phyloP scores from a whole-genome alignment of 2,888 invertebrate species.

The Diploptera punctata region DNA sequence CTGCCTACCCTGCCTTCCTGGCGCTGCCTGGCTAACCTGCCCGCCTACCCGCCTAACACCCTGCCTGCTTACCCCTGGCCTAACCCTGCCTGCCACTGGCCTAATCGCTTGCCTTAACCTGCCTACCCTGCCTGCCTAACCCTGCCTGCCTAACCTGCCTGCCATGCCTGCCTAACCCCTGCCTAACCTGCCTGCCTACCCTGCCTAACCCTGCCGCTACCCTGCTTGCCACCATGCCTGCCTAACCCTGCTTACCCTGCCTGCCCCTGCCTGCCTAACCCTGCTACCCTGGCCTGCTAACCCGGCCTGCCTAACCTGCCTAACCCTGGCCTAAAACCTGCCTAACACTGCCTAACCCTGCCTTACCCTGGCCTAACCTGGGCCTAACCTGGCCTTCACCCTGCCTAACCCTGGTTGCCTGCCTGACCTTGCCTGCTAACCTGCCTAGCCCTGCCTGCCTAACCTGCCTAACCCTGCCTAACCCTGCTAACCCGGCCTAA shows the following conservation, averaged over 20 bases:
- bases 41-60: background rate
- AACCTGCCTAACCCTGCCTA: background rate
- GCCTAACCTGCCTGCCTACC: background rate
- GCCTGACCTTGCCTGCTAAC: background rate
- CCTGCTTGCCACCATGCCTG: no score
- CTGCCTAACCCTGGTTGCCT: background rate
- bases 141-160: background rate
- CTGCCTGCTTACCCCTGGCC: background rate
- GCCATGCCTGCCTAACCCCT: background rate
- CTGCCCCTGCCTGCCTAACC: background rate
- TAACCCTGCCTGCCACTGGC: background rate
- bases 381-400: background rate
- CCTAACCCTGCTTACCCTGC: background rate
- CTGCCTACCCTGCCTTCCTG: background rate
- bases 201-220: background rate
- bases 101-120: background rate
- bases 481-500: background rate
- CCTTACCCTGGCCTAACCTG: background rate
- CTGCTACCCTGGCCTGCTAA: background rate
- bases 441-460: background rate
- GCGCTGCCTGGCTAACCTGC: background rate
- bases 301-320: background rate
- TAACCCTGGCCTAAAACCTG: background rate
- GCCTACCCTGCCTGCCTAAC: background rate
- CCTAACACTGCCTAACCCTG: background rate